These are phyloP conservation scores for Metellina segmentata DNA, from an alignment of 2,888 invertebrate species.

Conservation along the genomic window DNA sequence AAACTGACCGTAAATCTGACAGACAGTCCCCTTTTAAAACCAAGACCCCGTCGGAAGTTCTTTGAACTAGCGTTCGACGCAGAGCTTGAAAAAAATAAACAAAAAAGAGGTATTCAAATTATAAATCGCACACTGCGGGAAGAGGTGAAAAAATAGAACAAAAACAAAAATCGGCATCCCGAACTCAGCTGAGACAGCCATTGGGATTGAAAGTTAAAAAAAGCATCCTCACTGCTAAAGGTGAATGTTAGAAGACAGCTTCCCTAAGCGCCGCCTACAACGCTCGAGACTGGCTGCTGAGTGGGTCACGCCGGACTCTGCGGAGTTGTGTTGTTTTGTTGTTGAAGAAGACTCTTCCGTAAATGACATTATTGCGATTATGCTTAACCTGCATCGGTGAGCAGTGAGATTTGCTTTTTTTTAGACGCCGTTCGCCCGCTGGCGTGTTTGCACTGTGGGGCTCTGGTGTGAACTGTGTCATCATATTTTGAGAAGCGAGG, in stretches of 20 bases:
- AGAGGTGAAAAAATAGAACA: conserved; percentile 45
- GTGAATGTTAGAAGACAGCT: conserved; percentile 4
- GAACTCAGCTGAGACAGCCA: conserved; percentile 23
- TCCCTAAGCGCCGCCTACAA: conserved; percentile 43
- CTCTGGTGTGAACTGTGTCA: neutral
- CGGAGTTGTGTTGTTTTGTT: neutral
- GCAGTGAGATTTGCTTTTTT: conserved; percentile 33
- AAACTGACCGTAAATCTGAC: conserved; percentile 27
- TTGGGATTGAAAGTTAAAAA: conserved; percentile 51
- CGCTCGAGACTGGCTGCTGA: conserved; percentile 51
- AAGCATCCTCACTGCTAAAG: conserved; percentile 10
- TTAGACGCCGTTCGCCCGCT: neutral
- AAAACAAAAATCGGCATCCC: conserved; percentile 38
- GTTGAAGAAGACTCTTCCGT: conserved; percentile 11
- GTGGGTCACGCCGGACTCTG: conserved; percentile 68
- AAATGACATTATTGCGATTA: conserved; percentile 32
- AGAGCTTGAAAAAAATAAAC: conserved; percentile 12
- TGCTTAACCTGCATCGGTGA: conserved; percentile 25
- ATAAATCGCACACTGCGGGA: conserved; percentile 1
- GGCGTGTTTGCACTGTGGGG: neutral
- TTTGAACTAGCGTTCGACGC: conserved; percentile 50
- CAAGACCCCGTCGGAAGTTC: conserved; percentile 61
- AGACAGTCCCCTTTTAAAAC: conserved; percentile 38
- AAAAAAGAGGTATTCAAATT: conserved; percentile 35
- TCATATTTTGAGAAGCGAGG: neutral